Conservation (phyloP, 2,888 invertebrate species). For the Pandemis cinnamomeana region DNA sequence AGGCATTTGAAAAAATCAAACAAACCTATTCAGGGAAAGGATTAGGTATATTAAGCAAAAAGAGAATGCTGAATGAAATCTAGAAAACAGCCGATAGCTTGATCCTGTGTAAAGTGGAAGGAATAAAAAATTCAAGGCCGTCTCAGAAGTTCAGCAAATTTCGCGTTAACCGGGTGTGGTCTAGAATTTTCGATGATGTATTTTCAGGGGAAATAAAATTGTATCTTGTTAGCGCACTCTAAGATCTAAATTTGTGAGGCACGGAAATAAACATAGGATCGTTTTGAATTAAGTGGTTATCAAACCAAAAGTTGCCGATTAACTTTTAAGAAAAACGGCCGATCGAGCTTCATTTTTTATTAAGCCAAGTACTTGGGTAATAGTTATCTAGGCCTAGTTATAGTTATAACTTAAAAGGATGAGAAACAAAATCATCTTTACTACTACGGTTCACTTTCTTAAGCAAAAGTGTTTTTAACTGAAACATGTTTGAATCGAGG, state of each 20-base stretch:
- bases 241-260: neutral
- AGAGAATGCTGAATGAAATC: neutral
- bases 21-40: neutral
- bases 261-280: neutral
- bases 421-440: no score
- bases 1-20: neutral
- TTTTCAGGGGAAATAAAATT: neutral
- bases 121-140: slow-evolving; percentile 17
- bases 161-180: neutral
- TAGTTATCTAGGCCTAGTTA: no score
- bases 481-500: no score
- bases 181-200: slow-evolving; percentile 14
- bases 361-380: no score
- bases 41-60: neutral
- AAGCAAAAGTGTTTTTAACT: no score
- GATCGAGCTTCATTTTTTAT: neutral
- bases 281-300: neutral
- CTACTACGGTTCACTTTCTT: no score
- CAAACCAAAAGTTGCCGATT: neutral
- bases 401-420: no score
- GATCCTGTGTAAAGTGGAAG: neutral
- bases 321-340: neutral
- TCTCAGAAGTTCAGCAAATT: slow-evolving; percentile 26
- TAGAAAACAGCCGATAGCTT: neutral
- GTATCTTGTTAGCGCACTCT: neutral